Percentiles rank a stretch among this genome's conserved stretches.
Conservation (phyloP, 2,797 vertebrate genomes). For the Onychomys arenicola region DNA sequence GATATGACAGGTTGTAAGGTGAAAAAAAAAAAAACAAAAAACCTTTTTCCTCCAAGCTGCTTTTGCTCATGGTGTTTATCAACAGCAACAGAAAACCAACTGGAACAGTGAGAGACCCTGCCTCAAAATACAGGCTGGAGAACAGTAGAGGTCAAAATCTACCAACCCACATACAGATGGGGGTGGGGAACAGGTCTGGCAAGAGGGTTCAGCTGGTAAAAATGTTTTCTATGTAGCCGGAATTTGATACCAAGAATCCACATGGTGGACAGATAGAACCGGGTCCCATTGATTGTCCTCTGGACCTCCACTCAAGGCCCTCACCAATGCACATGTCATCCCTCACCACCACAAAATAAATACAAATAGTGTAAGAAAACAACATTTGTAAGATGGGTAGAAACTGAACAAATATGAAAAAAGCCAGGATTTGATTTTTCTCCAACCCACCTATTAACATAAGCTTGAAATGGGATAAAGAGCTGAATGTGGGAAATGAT, state of each 20-base stretch:
- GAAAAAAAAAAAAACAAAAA: too few relatives aligned
- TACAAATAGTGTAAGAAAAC: not conserved
- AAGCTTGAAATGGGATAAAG: not conserved
- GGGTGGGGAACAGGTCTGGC: not conserved
- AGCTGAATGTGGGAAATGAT: slow-evolving; percentile 1
- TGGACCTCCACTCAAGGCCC: not conserved
- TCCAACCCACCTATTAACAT: not conserved
- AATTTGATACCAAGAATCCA: not conserved
- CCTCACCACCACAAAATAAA: not conserved
- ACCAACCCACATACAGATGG: too few relatives aligned
- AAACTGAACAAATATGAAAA: slow-evolving; percentile 21
- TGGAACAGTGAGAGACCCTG: not conserved
- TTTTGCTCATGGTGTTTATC: not conserved
- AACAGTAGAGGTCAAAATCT: not conserved
- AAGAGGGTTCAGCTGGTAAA: not conserved
- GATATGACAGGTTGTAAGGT: not conserved
- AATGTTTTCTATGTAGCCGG: not conserved
- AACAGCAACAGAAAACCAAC: not conserved
- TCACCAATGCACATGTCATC: too few relatives aligned
- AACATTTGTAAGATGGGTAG: not conserved
- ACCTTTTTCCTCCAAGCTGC: not conserved
- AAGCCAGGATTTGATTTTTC: not conserved
- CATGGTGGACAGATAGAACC: not conserved
- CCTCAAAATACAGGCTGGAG: not conserved
- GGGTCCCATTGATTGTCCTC: not conserved